Evolutionary conservation across 2,888 invertebrate genomes (phyloP), one percentile per base, ranked within the genome.

Genomic region (Ditula angustiorana): DNA sequence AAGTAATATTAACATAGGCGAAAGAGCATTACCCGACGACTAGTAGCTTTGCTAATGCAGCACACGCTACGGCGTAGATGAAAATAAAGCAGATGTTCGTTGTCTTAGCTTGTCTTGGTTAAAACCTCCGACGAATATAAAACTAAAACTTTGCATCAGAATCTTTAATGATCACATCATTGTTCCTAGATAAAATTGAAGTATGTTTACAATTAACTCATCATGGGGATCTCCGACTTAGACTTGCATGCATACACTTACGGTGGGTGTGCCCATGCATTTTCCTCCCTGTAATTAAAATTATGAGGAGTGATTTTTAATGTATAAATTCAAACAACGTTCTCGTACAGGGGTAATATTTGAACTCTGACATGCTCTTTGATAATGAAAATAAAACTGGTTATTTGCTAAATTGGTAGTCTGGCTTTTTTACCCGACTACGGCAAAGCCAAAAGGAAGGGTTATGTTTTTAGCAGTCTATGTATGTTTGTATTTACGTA

Each of bases 1-100:
- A 49, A 46, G 21, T 13, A 26, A 55, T 35, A 55, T 53, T 61
- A 53, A 44, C 44, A 26, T 35, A 11, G 35, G 13, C 35, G 5
- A 23, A 16, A 0, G 16, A 19, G 46, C 30, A n/a, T 23, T 33
- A 30, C 30, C 8, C 11, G 2, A 33, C 11, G 4, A 10, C 19
- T 16, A 37, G 1, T n/a, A 2, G 16, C 37, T 37, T 37, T 16
- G 19, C 10, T 19, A 8, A 10, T 10, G n/a, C 10, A 13, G 10
- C 5, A 24, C 35, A 23, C 10, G 24, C 13, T 19, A 50, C 50
- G 16, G 28, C 16, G 28, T 4, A 21, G 2, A 8, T 4, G 19
- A 21, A 19, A 19, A 49, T 49, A 16, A 49, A n/a, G 11, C 21
- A 21, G 11, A 16, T 7, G 37, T 37, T 16, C 37, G 5, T 5